Evolutionary conservation across 2,797 vertebrate genomes (phyloP), one percentile per base, ranked within the genome.

Genomic region (Podargus strigoides): DNA sequence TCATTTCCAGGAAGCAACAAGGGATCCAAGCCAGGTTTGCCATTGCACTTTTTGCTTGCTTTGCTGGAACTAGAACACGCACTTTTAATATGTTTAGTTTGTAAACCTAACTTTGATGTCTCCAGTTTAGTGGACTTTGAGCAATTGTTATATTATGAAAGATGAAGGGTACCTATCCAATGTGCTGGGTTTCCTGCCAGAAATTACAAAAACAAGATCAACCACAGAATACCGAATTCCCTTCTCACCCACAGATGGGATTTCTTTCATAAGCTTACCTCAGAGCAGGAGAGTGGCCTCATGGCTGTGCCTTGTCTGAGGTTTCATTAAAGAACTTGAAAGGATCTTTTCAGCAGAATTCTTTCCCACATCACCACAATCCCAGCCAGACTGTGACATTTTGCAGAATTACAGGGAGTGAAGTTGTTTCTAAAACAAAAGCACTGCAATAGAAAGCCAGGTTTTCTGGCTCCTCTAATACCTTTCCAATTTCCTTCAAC

Each of bases 201-300:
- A 86, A 93, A 84, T 82, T 46, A 96, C 59, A 91, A 84, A 90
- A 94, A 15, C 69, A 90, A 90, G 73, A 84, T 42, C 89, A 86
- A 28, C 66, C 89, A 76, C 76, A 79, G 87, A 93, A 84, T 49
- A 70, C 68, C 24, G 41, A 92, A 87, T 56, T 96, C 69, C 56
- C 64, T 80, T 81, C 74, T 91, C 69, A 78, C 62, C 76, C 89
- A 78, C 87, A 92, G 47, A 89, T 41, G 73, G 62, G 78, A 85
- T 66, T 95, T 75, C 91, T 92, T 92, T 87, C 64, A 72, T 58
- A 95, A 91, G 50, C 68, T 88, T 92, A 94, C 92, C 92, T 95
- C 91, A 89, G 94, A 95, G 82, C 50, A 85, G 89, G 26, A 93
- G 50, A 89, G 76, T 44, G 69, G 69, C 87, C 84, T 87, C 84